These are phyloP conservation scores for Euwallacea similis DNA, from an alignment of 1,140 invertebrate genomes.

Conservation along the genomic window DNA sequence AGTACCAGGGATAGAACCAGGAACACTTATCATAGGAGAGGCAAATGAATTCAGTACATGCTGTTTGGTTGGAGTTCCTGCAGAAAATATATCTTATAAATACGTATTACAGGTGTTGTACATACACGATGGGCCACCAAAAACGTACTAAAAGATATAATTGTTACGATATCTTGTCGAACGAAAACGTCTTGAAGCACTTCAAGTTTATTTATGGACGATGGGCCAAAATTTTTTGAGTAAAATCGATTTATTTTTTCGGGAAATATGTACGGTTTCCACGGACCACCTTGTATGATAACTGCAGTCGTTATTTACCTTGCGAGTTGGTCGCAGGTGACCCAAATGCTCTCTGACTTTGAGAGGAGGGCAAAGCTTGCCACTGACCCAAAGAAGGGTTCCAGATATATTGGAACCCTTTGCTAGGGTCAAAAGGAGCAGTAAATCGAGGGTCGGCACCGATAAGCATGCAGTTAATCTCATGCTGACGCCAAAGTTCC, in stretches of 20 bases:
- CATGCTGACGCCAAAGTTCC: conserved; percentile 65
- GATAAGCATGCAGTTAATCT: conserved; percentile 63
- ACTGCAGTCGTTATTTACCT: neutral
- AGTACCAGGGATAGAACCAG: neutral
- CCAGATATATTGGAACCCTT: conserved; percentile 62
- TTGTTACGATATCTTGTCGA: too few species aligned
- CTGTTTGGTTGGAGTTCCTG: conserved; percentile 23
- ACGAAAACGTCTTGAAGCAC: too few species aligned
- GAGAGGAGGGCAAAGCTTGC: conserved; percentile 58
- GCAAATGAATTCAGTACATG: conserved; percentile 10
- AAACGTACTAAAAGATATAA: too few species aligned
- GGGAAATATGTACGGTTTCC: too few species aligned
- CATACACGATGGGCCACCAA: too few species aligned
- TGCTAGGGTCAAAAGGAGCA: conserved; percentile 59
- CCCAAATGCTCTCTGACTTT: neutral
- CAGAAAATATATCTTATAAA: neutral
- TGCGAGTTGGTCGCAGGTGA: conserved; percentile 42
- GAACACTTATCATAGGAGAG: conserved; percentile 13
- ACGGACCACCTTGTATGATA: too few species aligned
- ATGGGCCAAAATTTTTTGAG: too few species aligned
- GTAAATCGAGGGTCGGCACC: conserved; percentile 62
- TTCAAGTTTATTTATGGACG: too few species aligned
- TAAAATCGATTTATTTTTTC: too few species aligned
- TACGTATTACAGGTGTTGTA: too few species aligned
- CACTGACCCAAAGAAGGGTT: conserved; percentile 64